A percentile compares a stretch with the other conserved stretches of the same genome.
Conservation (phyloP, 2,888 invertebrate genomes). For the Limnephilus auricula region DNA sequence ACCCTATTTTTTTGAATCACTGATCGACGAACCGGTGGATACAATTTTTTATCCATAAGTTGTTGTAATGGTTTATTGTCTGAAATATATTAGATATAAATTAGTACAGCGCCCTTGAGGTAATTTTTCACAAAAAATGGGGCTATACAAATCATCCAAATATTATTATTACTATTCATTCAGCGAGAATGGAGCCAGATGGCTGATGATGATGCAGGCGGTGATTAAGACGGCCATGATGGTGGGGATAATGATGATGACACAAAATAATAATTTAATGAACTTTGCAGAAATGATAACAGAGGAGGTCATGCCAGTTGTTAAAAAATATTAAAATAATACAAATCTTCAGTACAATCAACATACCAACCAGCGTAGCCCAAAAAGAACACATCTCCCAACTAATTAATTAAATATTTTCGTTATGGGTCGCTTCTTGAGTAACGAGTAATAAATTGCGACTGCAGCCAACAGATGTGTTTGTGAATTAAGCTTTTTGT, state of each 20-base stretch:
- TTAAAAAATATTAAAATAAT: not conserved
- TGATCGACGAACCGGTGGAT: no score
- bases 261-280: not conserved
- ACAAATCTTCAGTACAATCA: not conserved
- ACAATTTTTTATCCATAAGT: no score
- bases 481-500: slow-evolving; percentile 13
- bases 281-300: not conserved
- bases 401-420: slow-evolving; percentile 4
- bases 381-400: not conserved
- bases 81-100: no score
- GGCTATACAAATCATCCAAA: no score
- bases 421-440: not conserved
- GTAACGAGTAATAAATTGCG: slow-evolving; percentile 14
- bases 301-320: not conserved
- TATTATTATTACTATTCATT: not conserved
- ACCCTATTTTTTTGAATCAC: no score
- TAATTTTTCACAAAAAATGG: no score
- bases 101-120: no score
- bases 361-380: not conserved
- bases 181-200: not conserved
- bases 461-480: slow-evolving; percentile 33
- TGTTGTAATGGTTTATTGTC: no score
- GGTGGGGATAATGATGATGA: not conserved
- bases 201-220: not conserved
- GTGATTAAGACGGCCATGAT: not conserved